phyloP scores from a whole-genome alignment of 2,888 invertebrate genomes.

The Sminthurides aquaticus region DNA sequence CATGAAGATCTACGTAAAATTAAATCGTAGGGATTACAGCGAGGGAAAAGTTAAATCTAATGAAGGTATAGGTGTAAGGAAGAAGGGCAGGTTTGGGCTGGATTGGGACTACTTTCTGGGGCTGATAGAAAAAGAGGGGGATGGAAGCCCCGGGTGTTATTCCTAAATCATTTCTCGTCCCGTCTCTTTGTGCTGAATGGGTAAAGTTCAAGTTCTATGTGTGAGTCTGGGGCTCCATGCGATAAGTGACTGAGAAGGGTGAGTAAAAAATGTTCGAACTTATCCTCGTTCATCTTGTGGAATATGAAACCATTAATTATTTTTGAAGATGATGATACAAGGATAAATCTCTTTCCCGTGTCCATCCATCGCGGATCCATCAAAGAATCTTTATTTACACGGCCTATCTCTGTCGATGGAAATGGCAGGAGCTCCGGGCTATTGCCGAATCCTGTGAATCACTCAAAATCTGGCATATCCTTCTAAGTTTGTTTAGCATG shows the following conservation, averaged over 20 bases:
- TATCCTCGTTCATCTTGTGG: neutral
- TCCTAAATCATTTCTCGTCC: neutral
- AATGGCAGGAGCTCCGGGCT: neutral
- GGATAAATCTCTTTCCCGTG: neutral
- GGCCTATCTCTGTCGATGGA: neutral
- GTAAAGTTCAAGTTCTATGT: neutral
- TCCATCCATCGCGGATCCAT: neutral
- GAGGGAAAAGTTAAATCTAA: too few relatives aligned
- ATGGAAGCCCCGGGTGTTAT: conserved; percentile 2
- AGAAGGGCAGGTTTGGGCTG: too few relatives aligned
- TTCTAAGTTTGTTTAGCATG: too few relatives aligned
- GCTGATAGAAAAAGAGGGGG: too few relatives aligned
- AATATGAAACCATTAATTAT: neutral
- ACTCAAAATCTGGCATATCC: too few relatives aligned
- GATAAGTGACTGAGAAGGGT: neutral
- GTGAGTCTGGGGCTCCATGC: neutral
- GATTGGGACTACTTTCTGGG: too few relatives aligned
- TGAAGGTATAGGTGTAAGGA: too few relatives aligned
- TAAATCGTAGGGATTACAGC: too few relatives aligned
- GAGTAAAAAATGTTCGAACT: neutral
- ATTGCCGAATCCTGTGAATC: too few relatives aligned
- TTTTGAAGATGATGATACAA: neutral
- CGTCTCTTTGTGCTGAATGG: neutral
- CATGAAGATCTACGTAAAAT: too few relatives aligned
- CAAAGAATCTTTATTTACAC: neutral